Evolutionary conservation across 2,797 vertebrate genomes (phyloP).

Genomic region (Oreonectes daqikongensis): DNA sequence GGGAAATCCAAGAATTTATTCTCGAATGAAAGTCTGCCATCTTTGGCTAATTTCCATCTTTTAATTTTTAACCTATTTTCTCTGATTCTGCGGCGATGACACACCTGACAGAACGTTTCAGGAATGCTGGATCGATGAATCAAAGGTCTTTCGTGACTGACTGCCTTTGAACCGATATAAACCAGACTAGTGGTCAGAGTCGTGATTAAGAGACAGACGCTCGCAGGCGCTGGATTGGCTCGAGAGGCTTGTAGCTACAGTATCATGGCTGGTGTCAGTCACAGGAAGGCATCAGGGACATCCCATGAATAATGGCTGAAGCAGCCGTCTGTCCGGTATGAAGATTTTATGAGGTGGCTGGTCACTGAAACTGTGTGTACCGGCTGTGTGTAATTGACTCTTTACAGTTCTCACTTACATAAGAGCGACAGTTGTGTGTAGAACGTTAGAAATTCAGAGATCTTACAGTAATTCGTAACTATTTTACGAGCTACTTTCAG

Average conservation of each 20-base stretch:
- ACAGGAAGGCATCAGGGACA: conserved; percentile 37
- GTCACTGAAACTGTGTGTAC: conserved; percentile 36
- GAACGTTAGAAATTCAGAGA: no score
- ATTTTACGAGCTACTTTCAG: no score
- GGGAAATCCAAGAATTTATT: conserved; percentile 9
- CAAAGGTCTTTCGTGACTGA: conserved; percentile 23
- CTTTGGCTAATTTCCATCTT: conserved; percentile 31
- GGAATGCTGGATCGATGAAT: conserved; percentile 25
- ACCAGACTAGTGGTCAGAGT: background rate
- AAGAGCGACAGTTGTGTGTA: background rate
- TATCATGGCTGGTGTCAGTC: conserved; percentile 26
- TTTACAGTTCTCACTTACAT: conserved; percentile 39
- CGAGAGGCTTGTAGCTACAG: background rate
- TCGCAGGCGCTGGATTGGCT: background rate
- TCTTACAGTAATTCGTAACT: no score
- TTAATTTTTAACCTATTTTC: conserved; percentile 23
- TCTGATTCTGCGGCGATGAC: conserved; percentile 5
- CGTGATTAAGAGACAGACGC: conserved; percentile 12
- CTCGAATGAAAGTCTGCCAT: conserved; percentile 4
- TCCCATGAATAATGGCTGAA: conserved; percentile 59
- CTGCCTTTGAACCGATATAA: conserved; percentile 17
- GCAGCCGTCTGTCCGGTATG: conserved; percentile 47
- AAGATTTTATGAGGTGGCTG: conserved; percentile 61
- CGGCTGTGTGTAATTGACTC: conserved; percentile 54
- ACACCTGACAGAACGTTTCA: background rate